A percentile compares a stretch with the other conserved stretches of the same genome.
Evolutionary conservation across 1,140 invertebrate species (phyloP).

Genomic region (Galleria mellonella): DNA sequence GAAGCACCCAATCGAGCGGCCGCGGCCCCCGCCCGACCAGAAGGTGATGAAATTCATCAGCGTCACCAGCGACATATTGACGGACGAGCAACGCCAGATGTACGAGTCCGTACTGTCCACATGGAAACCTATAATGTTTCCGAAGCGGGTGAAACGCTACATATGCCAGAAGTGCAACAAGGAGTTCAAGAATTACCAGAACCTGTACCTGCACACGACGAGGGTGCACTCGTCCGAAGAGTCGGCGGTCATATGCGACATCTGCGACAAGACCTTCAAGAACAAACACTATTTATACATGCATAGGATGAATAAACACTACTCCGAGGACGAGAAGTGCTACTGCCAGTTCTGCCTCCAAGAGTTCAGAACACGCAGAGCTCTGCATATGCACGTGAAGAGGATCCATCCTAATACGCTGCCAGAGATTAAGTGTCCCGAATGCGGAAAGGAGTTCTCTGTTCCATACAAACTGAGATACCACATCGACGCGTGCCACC

Average conservation of each 20-base stretch:
- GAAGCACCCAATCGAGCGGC: background rate
- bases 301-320: slow-evolving; percentile 66
- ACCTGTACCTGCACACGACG: slow-evolving; percentile 55
- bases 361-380: slow-evolving; percentile 51
- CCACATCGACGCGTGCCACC: slow-evolving; percentile 47
- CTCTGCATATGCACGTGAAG: slow-evolving; percentile 56
- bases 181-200: slow-evolving; percentile 66
- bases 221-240: slow-evolving; percentile 57
- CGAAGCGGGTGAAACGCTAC: slow-evolving; percentile 45
- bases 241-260: slow-evolving; percentile 51
- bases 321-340: slow-evolving; percentile 55
- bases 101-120: slow-evolving; percentile 59
- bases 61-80: slow-evolving; percentile 42
- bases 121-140: slow-evolving; percentile 58
- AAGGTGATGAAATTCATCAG: slow-evolving; percentile 46
- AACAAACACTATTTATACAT: slow-evolving; percentile 67
- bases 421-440: slow-evolving; percentile 53
- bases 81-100: slow-evolving; percentile 56
- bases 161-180: slow-evolving; percentile 62
- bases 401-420: slow-evolving; percentile 48
- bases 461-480: slow-evolving; percentile 57
- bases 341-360: slow-evolving; percentile 62
- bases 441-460: slow-evolving; percentile 53
- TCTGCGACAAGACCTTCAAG: slow-evolving; percentile 62
- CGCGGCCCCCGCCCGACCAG: background rate